Conservation (phyloP, 1,140 invertebrate genomes). For the Manduca sexta region DNA sequence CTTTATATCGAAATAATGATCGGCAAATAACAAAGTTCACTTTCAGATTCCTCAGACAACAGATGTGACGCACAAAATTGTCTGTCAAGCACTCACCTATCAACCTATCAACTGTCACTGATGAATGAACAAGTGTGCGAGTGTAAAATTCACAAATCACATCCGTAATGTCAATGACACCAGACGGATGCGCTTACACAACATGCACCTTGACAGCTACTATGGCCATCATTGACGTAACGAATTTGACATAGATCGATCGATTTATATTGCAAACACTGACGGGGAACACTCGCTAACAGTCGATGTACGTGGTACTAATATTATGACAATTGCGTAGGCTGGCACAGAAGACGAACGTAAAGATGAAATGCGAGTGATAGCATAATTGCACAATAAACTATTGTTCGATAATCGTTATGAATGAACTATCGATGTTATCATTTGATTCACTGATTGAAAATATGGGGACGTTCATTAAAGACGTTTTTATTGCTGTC, state of each 20-base stretch:
- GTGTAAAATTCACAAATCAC: slow-evolving; percentile 32
- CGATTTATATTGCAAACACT: background rate
- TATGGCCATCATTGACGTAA: slow-evolving; percentile 49
- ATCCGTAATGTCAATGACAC: slow-evolving; percentile 67
- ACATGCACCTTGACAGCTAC: slow-evolving; percentile 62
- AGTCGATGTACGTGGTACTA: slow-evolving; percentile 12
- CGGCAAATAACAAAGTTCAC: no score
- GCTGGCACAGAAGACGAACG: slow-evolving; percentile 17
- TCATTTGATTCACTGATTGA: slow-evolving; percentile 31
- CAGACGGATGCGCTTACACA: slow-evolving; percentile 57
- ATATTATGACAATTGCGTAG: slow-evolving; percentile 14
- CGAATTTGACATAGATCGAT: slow-evolving; percentile 1
- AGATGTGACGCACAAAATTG: no score
- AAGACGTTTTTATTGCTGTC: slow-evolving; percentile 25
- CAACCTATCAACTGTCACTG: slow-evolving; percentile 35
- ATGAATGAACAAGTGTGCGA: slow-evolving; percentile 14
- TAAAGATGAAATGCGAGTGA: slow-evolving; percentile 58
- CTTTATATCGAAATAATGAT: no score
- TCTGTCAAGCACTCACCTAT: no score
- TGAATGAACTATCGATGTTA: slow-evolving; percentile 55
- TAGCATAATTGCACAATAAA: slow-evolving; percentile 64
- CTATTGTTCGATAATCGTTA: slow-evolving; percentile 50
- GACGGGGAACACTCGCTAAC: background rate
- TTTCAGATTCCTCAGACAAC: no score
- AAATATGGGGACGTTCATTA: slow-evolving; percentile 22